Evolutionary conservation across 2,888 invertebrate genomes (phyloP).

Genomic region (Stenodema calcarata): DNA sequence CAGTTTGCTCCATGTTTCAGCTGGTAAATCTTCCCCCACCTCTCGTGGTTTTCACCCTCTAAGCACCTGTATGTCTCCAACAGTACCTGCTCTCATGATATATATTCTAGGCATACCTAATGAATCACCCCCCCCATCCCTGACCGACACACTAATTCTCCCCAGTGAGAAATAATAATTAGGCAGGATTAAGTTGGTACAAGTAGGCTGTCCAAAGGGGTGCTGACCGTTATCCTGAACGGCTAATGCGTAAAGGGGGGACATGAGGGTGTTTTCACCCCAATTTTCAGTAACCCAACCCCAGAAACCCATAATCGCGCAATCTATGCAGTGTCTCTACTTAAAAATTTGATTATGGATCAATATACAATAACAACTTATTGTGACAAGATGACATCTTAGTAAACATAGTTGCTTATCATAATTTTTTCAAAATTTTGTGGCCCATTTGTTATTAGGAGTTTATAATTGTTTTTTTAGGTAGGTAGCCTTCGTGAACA

Average conservation of each 20-base stretch:
- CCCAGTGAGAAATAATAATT: slow-evolving; percentile 25
- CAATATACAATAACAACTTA: too few species aligned
- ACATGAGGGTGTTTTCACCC: too few species aligned
- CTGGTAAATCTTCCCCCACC: neutral
- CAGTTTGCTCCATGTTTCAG: neutral
- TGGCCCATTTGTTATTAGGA: too few species aligned
- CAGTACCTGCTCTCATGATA: neutral
- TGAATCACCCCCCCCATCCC: slow-evolving; percentile 10
- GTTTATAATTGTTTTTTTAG: too few species aligned
- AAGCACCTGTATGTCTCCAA: neutral
- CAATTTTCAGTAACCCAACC: too few species aligned
- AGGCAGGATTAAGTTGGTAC: slow-evolving; percentile 23
- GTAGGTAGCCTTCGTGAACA: too few species aligned
- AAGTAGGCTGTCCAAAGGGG: slow-evolving; percentile 8
- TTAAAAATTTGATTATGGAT: too few species aligned
- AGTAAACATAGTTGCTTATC: too few species aligned
- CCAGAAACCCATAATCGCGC: too few species aligned
- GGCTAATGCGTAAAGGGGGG: neutral
- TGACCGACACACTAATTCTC: neutral
- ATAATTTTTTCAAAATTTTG: too few species aligned
- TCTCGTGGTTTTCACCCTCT: neutral
- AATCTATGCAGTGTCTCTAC: too few species aligned
- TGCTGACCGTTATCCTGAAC: neutral
- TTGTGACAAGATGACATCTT: too few species aligned
- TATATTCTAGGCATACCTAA: slow-evolving; percentile 20